A percentile compares a stretch with the other conserved stretches of the same genome.
Conservation (phyloP, 2,888 invertebrate genomes). For the Epinotia nisella region DNA sequence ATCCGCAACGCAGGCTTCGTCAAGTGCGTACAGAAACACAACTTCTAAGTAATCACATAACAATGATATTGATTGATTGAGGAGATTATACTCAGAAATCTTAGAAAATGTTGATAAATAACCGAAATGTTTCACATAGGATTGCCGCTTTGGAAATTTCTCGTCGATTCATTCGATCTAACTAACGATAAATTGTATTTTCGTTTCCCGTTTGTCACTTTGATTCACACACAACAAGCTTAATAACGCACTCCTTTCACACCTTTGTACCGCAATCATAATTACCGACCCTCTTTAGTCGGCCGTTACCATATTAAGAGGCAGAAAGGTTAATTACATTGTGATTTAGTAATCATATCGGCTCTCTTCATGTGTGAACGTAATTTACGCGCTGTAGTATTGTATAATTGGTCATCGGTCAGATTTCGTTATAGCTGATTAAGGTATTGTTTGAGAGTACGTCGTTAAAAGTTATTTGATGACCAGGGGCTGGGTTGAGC, state of each 20-base stretch:
- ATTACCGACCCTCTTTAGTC: constrained; percentile 24
- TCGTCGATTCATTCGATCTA: background rate
- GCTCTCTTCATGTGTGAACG: constrained; percentile 20
- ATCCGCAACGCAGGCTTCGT: no score
- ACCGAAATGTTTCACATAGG: background rate
- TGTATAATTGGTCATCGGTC: constrained; percentile 7
- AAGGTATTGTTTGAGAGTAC: constrained; percentile 4
- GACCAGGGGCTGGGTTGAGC: background rate
- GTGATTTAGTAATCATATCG: constrained; percentile 32
- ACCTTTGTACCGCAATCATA: constrained; percentile 13
- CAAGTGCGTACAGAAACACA: no score
- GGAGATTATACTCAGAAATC: no score
- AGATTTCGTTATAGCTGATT: constrained; percentile 7
- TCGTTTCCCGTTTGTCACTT: constrained; percentile 7
- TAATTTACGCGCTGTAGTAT: constrained; percentile 11
- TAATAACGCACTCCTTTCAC: constrained; percentile 24
- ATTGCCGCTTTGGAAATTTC: no score
- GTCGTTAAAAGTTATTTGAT: background rate
- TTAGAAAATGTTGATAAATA: background rate
- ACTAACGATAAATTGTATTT: background rate
- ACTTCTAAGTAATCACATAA: no score
- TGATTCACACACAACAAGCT: constrained; percentile 19
- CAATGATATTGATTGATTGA: no score
- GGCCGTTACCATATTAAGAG: constrained; percentile 25
- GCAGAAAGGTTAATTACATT: constrained; percentile 34